Evolutionary conservation across 2,113 vertebrate species (phyloP).

Genomic region (Pycnonotus jocosus): DNA sequence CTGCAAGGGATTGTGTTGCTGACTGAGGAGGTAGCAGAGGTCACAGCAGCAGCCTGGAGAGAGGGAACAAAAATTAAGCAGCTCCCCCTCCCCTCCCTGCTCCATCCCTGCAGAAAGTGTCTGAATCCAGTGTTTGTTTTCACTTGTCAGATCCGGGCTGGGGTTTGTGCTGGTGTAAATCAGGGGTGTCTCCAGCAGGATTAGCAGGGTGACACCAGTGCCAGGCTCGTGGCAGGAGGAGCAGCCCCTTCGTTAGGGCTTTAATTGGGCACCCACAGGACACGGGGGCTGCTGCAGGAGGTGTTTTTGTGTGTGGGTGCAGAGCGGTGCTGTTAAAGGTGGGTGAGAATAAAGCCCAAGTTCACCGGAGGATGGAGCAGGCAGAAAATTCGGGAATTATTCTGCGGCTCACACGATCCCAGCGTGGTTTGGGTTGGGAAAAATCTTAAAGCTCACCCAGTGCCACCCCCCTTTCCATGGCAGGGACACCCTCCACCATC

Average conservation of each 20-base stretch:
- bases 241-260: background rate
- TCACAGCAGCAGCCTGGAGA: constrained; percentile 42
- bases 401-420: background rate
- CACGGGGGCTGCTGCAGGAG: fast-evolving
- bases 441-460: background rate
- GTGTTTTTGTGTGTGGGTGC: fast-evolving
- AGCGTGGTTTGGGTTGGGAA: background rate
- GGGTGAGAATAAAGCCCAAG: fast-evolving
- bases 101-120: background rate
- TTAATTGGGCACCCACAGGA: background rate
- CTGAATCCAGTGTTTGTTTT: constrained; percentile 46
- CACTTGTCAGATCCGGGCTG: background rate
- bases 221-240: background rate
- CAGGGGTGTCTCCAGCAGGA: background rate
- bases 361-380: background rate
- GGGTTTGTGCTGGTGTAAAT: background rate
- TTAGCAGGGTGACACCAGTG: background rate
- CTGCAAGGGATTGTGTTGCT: constrained; percentile 38
- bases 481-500: fast-evolving
- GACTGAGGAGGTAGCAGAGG: constrained; percentile 45
- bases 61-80: constrained; percentile 12
- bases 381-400: fast-evolving
- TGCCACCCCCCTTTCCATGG: background rate
- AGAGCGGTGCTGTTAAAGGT: fast-evolving
- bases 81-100: background rate